Base-by-base conservation (phyloP, 2,113 vertebrate species). In the Tonatia bakeri region DNA sequence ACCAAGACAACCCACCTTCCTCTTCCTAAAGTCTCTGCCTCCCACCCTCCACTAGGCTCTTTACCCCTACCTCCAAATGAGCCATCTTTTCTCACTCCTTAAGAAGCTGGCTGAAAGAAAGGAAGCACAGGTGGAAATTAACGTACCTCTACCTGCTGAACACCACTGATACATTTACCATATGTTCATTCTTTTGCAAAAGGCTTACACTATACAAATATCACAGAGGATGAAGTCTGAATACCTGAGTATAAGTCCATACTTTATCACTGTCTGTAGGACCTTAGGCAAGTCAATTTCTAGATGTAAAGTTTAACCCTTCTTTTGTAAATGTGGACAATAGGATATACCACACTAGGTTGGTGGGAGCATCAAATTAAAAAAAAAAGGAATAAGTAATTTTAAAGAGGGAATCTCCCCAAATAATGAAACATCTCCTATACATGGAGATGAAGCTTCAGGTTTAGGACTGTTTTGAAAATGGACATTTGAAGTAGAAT, bases 251-350 rank as follows among this genome's bases (percentile, higher is more conserved):
- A 91, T 10, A 87, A 90, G 7, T 40, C 4, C 69, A 87, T 86
- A 7, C 19, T 14, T 88, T 64, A 83, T 65, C 16, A 90, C 7
- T 91, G 36, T 73, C 86, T 91, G 8, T 54, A 91, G 65, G 38
- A 52, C 10, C 12, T 89, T 56, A 56, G 33, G 64, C 54, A 87
- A 90, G 12, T 85, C 31, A 85, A 26, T 81, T 79, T 33, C 16
- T 95, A 76, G 26, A 31, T 43, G 33, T 87, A 56, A 92, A 40
- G 1, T 90, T 40, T 77, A 88, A 91, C 26, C 4, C 33, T 26
- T 91, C 26, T 90, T 95, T 93, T 93, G 2, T 87, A 89, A 93
- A 88, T 88, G 36, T 52, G 20, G 24, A 88, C 12, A 82, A 86
- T 43, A 94, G 24, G 24, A 20, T 73, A 8, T 33, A 77, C 54